A percentile compares a stretch with the other conserved stretches of the same genome.
phyloP scores from a whole-genome alignment of 2,113 vertebrate species.

The Miniopterus natalensis region DNA sequence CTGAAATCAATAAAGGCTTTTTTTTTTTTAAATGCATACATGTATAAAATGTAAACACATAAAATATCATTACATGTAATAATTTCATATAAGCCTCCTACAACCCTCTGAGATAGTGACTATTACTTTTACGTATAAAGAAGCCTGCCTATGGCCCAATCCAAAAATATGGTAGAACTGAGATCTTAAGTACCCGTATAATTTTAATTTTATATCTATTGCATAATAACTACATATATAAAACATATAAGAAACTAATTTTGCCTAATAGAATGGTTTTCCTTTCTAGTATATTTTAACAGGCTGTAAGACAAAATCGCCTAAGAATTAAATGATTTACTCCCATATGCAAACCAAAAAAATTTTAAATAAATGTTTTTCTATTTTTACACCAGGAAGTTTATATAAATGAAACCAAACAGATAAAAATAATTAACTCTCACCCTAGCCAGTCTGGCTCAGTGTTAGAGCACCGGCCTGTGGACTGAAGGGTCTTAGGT shows the following conservation, averaged over 20 bases:
- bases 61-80: background rate
- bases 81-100: background rate
- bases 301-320: background rate
- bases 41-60: background rate
- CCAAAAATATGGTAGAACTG: background rate
- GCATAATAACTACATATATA: background rate
- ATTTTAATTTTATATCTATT: constrained; percentile 3
- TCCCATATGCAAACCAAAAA: background rate
- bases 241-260: background rate
- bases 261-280: background rate
- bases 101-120: background rate
- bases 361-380: background rate
- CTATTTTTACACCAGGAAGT: constrained; percentile 60
- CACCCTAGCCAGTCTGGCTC: no score
- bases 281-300: background rate
- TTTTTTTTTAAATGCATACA: background rate
- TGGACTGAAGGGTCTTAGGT: no score
- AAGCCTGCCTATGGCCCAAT: background rate
- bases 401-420: constrained; percentile 61
- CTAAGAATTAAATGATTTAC: constrained; percentile 41
- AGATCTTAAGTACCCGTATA: background rate
- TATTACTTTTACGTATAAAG: background rate
- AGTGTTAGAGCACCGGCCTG: no score
- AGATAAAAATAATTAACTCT: constrained; percentile 47
- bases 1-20: no score